phyloP scores from a whole-genome alignment of 2,113 vertebrate species.

The Ranitomeya imitator region DNA sequence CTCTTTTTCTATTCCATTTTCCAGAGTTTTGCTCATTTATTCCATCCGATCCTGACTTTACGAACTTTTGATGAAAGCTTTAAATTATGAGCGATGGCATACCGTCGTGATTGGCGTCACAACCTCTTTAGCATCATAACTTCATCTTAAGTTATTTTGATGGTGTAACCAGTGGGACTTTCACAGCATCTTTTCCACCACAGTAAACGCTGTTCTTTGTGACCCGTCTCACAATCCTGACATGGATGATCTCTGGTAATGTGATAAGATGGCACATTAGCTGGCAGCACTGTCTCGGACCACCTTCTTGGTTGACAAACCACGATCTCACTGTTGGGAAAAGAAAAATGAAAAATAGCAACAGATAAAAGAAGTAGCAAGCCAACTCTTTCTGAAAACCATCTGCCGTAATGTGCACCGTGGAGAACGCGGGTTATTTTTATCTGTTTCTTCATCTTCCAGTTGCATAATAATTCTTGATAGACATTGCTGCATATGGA shows the following conservation, averaged over 20 bases:
- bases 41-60: background rate
- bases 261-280: background rate
- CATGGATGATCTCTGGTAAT: background rate
- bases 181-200: background rate
- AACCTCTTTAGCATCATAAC: background rate
- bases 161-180: background rate
- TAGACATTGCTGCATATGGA: conserved; percentile 58
- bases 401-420: conserved; percentile 54
- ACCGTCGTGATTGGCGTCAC: background rate
- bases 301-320: conserved; percentile 15
- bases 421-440: conserved; percentile 52
- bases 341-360: conserved; percentile 54
- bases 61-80: conserved; percentile 5
- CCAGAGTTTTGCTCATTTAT: background rate
- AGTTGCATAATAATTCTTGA: conserved; percentile 58
- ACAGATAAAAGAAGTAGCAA: conserved; percentile 56
- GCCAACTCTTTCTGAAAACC: conserved; percentile 56
- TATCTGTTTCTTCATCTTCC: conserved; percentile 56
- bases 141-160: background rate
- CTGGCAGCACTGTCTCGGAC: conserved; percentile 25
- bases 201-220: conserved; percentile 2
- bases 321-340: conserved; percentile 17
- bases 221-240: background rate
- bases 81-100: conserved; percentile 6
- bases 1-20: background rate